Conservation (phyloP, 2,888 invertebrate species). For the Leucoptera coffeella region DNA sequence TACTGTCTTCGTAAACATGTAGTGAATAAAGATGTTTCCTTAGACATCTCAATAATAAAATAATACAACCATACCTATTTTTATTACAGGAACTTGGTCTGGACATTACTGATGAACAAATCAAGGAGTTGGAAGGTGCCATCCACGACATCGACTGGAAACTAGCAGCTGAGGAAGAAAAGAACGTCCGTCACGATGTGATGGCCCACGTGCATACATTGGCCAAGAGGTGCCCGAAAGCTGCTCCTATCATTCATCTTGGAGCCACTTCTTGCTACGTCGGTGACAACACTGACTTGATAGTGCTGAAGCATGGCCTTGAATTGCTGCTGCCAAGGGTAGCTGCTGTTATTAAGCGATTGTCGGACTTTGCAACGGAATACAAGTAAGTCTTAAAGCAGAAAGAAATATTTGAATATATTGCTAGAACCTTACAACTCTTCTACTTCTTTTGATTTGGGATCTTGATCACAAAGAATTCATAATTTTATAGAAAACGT, state of each 20-base stretch:
- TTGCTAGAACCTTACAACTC: too few relatives aligned
- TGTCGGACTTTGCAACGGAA: conserved; percentile 74
- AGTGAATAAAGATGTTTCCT: too few relatives aligned
- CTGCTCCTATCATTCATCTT: conserved; percentile 93
- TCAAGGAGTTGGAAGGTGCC: conserved; percentile 74
- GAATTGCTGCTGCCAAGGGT: conserved; percentile 79
- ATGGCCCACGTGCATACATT: conserved; percentile 99
- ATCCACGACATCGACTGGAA: conserved; percentile 81
- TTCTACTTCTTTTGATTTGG: too few relatives aligned
- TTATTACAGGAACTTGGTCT: conserved; percentile 71
- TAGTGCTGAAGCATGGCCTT: conserved; percentile 80
- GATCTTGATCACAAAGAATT: too few relatives aligned
- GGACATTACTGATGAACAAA: conserved; percentile 76
- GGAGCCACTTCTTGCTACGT: conserved; percentile 98
- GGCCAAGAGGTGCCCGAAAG: conserved; percentile 80
- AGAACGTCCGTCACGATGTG: conserved; percentile 81
- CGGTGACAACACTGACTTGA: conserved; percentile 93
- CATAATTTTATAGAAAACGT: too few relatives aligned
- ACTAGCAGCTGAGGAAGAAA: conserved; percentile 81
- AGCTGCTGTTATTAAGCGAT: conserved; percentile 70
- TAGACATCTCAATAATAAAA: too few relatives aligned
- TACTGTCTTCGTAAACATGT: too few relatives aligned
- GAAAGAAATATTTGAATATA: too few relatives aligned
- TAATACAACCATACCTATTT: too few relatives aligned
- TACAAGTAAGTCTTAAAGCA: conserved; percentile 63